Evolutionary conservation across 2,888 invertebrate genomes (phyloP).

Genomic region (Ichneumoninae sp.): DNA sequence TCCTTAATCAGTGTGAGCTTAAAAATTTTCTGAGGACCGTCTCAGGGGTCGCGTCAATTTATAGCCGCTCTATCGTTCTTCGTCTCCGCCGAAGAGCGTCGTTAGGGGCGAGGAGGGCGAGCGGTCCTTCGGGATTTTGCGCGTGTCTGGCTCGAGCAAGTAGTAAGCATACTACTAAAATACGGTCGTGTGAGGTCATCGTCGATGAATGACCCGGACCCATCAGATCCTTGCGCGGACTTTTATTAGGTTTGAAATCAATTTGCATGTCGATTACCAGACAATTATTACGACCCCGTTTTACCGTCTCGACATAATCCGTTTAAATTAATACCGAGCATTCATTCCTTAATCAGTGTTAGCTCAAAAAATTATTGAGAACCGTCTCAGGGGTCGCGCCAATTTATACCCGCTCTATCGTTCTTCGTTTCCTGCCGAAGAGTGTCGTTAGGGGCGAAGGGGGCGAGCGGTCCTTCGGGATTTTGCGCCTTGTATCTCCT

Average conservation of each 20-base stretch:
- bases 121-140: not conserved
- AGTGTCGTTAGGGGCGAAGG: not conserved
- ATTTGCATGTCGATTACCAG: too few relatives aligned
- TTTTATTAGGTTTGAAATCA: too few relatives aligned
- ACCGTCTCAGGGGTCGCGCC: not conserved
- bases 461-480: not conserved
- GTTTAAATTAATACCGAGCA: not conserved
- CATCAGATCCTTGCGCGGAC: too few relatives aligned
- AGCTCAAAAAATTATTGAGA: not conserved
- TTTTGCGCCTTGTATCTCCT: slow-evolving; percentile 23
- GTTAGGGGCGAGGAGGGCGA: not conserved
- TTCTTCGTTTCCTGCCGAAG: not conserved
- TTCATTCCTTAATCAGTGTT: not conserved
- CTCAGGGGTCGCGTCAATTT: not conserved
- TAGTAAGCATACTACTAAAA: slow-evolving; percentile 29
- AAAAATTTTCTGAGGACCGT: not conserved
- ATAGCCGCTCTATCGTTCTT: not conserved
- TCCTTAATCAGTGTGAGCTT: not conserved
- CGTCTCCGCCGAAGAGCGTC: not conserved
- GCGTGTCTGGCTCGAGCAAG: not conserved
- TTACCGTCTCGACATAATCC: not conserved
- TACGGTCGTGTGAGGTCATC: slow-evolving; percentile 8
- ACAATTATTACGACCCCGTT: too few relatives aligned
- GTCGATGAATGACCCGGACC: too few relatives aligned
- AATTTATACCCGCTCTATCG: not conserved